Conservation (phyloP, 2,888 invertebrate species). For the Mesochorus sp. region DNA sequence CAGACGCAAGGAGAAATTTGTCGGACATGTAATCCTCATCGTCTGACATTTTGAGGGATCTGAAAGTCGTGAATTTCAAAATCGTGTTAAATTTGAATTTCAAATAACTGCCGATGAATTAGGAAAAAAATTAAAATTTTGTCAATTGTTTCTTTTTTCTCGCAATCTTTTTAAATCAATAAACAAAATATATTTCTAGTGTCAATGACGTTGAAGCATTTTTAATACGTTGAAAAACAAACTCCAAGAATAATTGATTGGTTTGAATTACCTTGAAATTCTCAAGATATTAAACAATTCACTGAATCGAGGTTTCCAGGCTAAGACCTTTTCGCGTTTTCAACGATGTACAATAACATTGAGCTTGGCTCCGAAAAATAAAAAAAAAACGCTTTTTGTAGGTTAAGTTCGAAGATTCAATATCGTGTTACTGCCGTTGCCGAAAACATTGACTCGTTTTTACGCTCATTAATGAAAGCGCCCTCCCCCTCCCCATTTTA, state of each 20-base stretch:
- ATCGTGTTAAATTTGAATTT: no score
- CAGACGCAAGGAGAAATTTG: slow-evolving; percentile 83
- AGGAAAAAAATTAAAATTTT: no score
- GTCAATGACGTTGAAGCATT: no score
- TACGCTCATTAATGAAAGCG: slow-evolving; percentile 17
- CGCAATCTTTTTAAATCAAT: neutral
- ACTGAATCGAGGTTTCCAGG: neutral
- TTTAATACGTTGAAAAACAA: no score
- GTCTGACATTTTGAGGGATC: slow-evolving; percentile 84
- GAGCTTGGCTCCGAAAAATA: no score
- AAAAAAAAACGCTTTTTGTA: neutral
- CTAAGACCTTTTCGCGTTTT: no score
- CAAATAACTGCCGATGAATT: no score
- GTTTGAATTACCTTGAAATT: neutral
- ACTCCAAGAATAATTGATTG: no score
- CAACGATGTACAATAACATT: neutral
- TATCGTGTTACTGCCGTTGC: slow-evolving; percentile 1
- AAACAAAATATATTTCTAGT: slow-evolving; percentile 27
- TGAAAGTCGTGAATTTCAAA: neutral
- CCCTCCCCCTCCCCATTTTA: no score
- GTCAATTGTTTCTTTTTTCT: no score
- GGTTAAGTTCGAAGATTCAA: slow-evolving; percentile 45
- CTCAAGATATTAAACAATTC: neutral
- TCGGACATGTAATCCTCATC: slow-evolving; percentile 90
- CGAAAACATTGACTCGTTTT: slow-evolving; percentile 37